Evolutionary conservation across 2,797 vertebrate species (phyloP), one percentile per base, ranked within the genome.

Genomic region (Gallirallus australis): DNA sequence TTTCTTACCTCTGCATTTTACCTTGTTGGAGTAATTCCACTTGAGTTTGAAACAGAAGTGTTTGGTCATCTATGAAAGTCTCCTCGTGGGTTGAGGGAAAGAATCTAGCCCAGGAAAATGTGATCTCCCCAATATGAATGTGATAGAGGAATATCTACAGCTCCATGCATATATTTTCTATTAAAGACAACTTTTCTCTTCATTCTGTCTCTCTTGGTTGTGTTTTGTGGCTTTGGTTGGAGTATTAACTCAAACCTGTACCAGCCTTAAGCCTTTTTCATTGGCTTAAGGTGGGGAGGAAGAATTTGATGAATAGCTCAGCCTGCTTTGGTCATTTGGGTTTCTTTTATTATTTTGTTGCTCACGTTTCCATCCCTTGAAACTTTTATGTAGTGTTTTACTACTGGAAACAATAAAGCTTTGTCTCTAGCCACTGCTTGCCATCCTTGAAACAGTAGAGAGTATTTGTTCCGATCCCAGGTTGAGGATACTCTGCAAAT

Each of bases 351-450:
- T 39, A 12, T 81, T 93, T 88, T 25, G 54, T 76, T 83, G 61
- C 72, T 81, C 54, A 83, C 0, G 0, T 82, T 60, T 80, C 81
- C 59, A 28, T 78, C 82, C 69, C 35, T 94, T 82, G 63, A 63
- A 76, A 48, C 59, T 82, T 78, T 84, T 82, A 60, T 76, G 69
- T 88, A 66, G 19, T 77, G 72, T 90, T 94, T 91, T 90, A 91
- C 65, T 82, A 60, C 57, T 86, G 87, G 59, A 94, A 88, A 88
- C 85, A 96, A 96, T 97, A 96, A 97, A 96, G 73, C 70, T 90
- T 94, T 94, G 76, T 15, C 76, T 89, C 31, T n/a, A 81, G 71
- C 63, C 82, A 59, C 24, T 45, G 15, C 72, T 83, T 54, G 25
- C 69, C 5, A 0, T 72, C 91, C 9, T 53, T 94, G 63, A 88